Evolutionary conservation across 2,797 vertebrate genomes (phyloP), one percentile per base, ranked within the genome.

Genomic region (Paguma larvata): DNA sequence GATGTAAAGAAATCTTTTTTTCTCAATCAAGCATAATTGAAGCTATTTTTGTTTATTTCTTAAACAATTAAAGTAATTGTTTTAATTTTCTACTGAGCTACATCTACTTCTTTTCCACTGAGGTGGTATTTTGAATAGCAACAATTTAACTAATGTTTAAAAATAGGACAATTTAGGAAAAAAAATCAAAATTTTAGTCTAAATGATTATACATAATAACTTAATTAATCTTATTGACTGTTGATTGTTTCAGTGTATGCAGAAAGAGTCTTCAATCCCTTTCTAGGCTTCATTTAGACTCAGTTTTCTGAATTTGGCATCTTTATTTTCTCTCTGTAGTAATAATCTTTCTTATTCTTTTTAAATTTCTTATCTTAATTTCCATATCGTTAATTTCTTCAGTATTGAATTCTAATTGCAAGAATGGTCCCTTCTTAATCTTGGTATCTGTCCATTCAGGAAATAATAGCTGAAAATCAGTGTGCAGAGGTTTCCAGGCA

Each of bases 11-110:
- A 59, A 46, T 0, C 1, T 38, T 68, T 72, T 56, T 30, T 5
- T 9, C 38, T 67, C 46, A 85, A n/a, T 5, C 70, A 62, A 92
- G 83, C 9, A 25, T 14, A 84, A 89, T n/a, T 90, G 41, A 91
- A 85, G 14, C 44, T 75, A 73, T 88, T 93, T 95, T 65, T 94
- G 13, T 59, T 75, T 96, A 87, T 90, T 85, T 95, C 53, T 82
- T 46, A 18, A 14, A 68, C 53, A 85, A 84, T 85, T 93, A 92
- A 95, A 95, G 59, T 73, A 95, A 92, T 89, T 85, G 14, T 84
- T 51, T 85, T 87, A 48, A 78, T 86, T 93, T 72, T 95, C 65
- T 72, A 41, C 44, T 65, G 51, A 91, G 67, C 62, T 86, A 75
- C 93, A 94, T 46, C 48, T 11, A 67, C 65, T 19, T 38, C n/a